Evolutionary conservation across 2,113 vertebrate species (phyloP).

Genomic region (Speoplatyrhinus poulsoni): DNA sequence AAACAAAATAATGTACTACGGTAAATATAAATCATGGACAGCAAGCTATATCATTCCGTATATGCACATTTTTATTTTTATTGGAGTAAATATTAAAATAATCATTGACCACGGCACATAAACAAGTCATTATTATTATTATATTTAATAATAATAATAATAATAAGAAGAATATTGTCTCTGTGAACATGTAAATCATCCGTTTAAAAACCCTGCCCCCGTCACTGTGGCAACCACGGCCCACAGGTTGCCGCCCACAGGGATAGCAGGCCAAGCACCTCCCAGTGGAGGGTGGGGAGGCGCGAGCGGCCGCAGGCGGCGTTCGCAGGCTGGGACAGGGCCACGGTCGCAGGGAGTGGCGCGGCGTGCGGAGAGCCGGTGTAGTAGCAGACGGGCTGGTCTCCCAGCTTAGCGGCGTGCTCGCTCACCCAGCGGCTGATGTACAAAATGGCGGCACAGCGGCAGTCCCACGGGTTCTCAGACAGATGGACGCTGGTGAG

Average conservation of each 20-base stretch:
- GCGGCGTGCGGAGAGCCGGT: neutral
- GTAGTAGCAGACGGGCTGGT: conserved; percentile 34
- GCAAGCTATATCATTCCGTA: no score
- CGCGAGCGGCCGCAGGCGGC: neutral
- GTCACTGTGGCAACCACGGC: neutral
- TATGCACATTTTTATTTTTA: no score
- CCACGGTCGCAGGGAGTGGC: neutral
- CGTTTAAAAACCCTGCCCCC: no score
- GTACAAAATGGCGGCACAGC: conserved; percentile 32
- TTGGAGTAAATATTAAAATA: no score
- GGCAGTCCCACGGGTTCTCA: conserved; percentile 68
- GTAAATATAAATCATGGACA: no score
- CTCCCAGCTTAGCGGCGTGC: conserved; percentile 28
- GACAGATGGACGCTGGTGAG: conserved; percentile 44
- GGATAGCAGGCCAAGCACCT: conserved; percentile 5
- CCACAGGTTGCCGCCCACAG: neutral
- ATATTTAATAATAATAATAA: neutral
- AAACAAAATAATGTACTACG: no score
- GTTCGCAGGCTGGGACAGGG: neutral
- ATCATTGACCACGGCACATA: no score
- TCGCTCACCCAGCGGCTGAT: conserved; percentile 57
- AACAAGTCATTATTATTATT: no score
- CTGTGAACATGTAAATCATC: no score
- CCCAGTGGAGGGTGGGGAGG: conserved; percentile 5
- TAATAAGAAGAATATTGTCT: neutral